Evolutionary conservation across 2,888 invertebrate species (phyloP).

Genomic region (Conus canariensis): DNA sequence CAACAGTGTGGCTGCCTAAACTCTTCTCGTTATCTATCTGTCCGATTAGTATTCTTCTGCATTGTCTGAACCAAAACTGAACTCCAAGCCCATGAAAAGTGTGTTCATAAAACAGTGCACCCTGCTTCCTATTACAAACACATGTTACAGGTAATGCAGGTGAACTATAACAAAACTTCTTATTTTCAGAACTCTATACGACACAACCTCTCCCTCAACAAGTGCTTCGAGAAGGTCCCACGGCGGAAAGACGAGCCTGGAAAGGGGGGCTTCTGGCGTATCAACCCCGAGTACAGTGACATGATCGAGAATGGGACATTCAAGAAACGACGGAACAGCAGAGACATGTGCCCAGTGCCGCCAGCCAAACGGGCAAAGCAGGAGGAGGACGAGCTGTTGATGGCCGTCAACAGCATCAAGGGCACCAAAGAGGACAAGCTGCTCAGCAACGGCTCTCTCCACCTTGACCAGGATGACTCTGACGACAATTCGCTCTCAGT

Average conservation of each 20-base stretch:
- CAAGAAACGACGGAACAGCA: conserved; percentile 81
- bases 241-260: conserved; percentile 84
- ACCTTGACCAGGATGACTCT: conserved; percentile 56
- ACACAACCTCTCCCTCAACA: conserved; percentile 94
- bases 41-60: background rate
- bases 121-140: too few relatives aligned
- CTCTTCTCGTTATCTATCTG: too few relatives aligned
- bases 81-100: too few relatives aligned
- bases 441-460: conserved; percentile 49
- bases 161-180: background rate
- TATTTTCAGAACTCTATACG: conserved; percentile 91
- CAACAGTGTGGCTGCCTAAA: too few relatives aligned
- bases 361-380: conserved; percentile 64
- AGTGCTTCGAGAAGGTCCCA: conserved; percentile 93
- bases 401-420: conserved; percentile 48
- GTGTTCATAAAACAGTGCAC: too few relatives aligned
- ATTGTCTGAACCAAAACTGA: too few relatives aligned
- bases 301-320: conserved; percentile 85
- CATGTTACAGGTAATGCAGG: background rate
- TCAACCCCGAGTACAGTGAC: conserved; percentile 84
- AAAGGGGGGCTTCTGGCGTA: conserved; percentile 95
- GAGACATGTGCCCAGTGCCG: conserved; percentile 62
- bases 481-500: conserved; percentile 60
- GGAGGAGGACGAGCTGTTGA: conserved; percentile 63
- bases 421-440: conserved; percentile 49